Evolutionary conservation across 2,113 vertebrate species (phyloP), one percentile per base, ranked within the genome.

Genomic region (Corythoichthys haematopterus): DNA sequence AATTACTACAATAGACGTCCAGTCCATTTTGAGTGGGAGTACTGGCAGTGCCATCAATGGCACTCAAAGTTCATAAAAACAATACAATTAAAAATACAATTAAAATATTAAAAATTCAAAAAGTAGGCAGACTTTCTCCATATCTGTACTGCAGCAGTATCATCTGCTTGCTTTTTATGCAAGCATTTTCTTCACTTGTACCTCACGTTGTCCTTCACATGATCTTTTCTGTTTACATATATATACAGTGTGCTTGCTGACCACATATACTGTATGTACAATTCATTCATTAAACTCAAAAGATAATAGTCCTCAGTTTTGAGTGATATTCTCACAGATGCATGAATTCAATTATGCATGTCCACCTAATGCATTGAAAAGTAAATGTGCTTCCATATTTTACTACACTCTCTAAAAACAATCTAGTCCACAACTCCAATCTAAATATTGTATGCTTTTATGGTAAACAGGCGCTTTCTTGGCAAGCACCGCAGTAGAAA

Each of bases 401-500:
- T 33, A 16, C 53, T 65, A 55, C 50, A 35, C 63, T 50, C 60
- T 51, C 65, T 47, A 11, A 63, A 48, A 48, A 71, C 20, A 72
- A 72, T 46, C 45, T 51, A 6, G 20, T 64, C 46, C 68, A 68
- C 60, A 51, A 71, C 14, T 53, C n/a, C 45, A 43, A 79, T 75
- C 64, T 69, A 48, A 72, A 71, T 67, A 75, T 65, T 62, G 37
- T 46, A 74, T 55, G 62, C 56, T 70, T 83, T 51, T 65, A 66
- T 67, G 60, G 53, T 72, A 76, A 79, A 78, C 55, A 83, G 76
- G 63, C 69, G 52, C 37, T 69, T 78, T 76, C 80, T 84, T 88
- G 80, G 84, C 85, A 87, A 60, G 70, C 58, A 38, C 67, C 61
- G 45, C 70, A 81, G 74, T 61, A 77, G 60, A 79, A 81, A 78